Base-by-base conservation (phyloP, 1,140 invertebrate species). In the Aphidius gifuensis region DNA sequence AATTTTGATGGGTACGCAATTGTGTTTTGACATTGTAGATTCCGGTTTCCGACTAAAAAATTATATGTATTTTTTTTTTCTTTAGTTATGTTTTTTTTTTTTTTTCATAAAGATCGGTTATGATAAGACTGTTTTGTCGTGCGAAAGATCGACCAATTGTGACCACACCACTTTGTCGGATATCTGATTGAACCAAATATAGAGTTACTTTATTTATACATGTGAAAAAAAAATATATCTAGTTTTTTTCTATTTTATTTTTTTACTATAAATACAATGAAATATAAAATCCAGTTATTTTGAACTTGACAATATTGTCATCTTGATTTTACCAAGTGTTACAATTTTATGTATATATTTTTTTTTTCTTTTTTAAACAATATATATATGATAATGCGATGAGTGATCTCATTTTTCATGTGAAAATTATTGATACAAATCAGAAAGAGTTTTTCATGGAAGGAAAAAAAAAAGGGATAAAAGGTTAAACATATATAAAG, bases 131-230 rank as follows among this genome's bases (percentile, higher is more conserved):
- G 53, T 62, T 47, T 21, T 60, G 45, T 56, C 58, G 58, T 64
- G 62, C 62, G 62, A 62, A 64, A 64, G 55, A 60, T 59, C 45
- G 16, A 38, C 9, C 51, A 40, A 46, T 42, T 56, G 51, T 46
- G 43, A 39, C 16, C 40, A 60, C 53, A 23, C 23, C 32, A 9
- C 38, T 16, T 8, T 16, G 40, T n/a, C 9, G 43, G 39, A 39
- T 70, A 73, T 73, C 68, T 66, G 67, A 70, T 70, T 64, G 64
- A 51, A 60, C 64, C 45, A 51, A 60, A 66, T 72, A 60, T 73
- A 73, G 62, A 70, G 65, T 73, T 73, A 73, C 71, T 16, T 57
- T 39, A 11, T 55, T 61, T 45, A 58, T n/a, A 9, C n/a, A 40
- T 51, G 9, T 53, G 40, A 16, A 44, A 43, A 32, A 32, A 32